Conservation (phyloP, 2,113 vertebrate species). For the Crypturellus undulatus region DNA sequence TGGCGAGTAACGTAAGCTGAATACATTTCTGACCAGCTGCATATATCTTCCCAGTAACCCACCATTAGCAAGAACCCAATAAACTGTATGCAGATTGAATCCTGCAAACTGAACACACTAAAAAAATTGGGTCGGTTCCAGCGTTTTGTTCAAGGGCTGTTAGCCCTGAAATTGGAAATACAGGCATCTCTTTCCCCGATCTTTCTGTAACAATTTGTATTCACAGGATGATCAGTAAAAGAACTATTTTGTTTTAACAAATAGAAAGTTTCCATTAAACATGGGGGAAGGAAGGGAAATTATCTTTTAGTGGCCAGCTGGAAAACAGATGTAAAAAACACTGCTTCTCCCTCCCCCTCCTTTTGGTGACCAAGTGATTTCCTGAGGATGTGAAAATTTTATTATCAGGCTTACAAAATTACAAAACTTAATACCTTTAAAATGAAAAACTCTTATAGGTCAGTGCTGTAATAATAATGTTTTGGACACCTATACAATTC, state of each 20-base stretch:
- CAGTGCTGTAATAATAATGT: not conserved
- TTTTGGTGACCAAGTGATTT: not conserved
- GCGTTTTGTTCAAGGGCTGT: not conserved
- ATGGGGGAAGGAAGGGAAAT: not conserved
- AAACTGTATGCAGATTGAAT: not conserved
- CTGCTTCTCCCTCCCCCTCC: not conserved
- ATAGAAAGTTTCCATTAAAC: not conserved
- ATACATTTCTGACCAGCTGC: not conserved
- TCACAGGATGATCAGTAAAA: not conserved
- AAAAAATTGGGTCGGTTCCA: not conserved
- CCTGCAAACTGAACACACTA: not conserved
- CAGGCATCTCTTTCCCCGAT: not conserved
- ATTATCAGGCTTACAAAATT: not conserved
- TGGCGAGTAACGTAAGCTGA: not conserved
- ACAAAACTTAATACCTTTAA: not conserved
- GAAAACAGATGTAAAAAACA: not conserved
- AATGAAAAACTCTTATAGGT: not conserved
- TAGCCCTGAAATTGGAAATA: not conserved
- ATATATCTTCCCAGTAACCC: not conserved
- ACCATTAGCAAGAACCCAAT: not conserved
- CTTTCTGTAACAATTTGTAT: not conserved
- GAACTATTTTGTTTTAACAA: not conserved
- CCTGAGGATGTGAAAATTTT: not conserved
- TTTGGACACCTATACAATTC: not conserved
- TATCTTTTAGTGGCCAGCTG: not conserved